Evolutionary conservation across 2,113 vertebrate species (phyloP), one percentile per base, ranked within the genome.

Genomic region (Chaetorhynchus papuensis): DNA sequence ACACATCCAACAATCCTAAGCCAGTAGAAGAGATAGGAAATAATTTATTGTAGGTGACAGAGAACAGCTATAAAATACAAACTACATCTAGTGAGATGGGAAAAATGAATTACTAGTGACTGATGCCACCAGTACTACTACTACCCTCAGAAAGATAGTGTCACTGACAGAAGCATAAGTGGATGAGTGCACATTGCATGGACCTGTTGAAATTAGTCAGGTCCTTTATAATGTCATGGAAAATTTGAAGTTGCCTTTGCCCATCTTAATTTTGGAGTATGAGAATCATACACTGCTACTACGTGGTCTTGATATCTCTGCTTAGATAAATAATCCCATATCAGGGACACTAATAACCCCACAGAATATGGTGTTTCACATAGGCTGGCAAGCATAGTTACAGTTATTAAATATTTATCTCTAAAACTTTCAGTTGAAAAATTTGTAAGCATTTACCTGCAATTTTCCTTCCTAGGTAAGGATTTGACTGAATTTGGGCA

Each of bases 11-110:
- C 75, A 86, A 39, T 79, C 18, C n/a, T 39, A 74, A 93, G n/a
- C 66, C 93, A 92, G 69, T 70, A 82, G 47, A 4, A 77, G 15
- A 91, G 50, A 56, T 88, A 78, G 47, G 56, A 88, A 94, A 94
- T 86, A 96, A 94, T 90, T 93, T 88, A 96, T 95, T 96, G 53
- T 80, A 53, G 49, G 53, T 96, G 95, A 96, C 72, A 95, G 81
- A 63, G 76, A 94, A 95, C 87, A 95, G 57, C 71, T 93, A 85
- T 96, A 91, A 96, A 94, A 89, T 76, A 81, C 37, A 74, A 94
- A 41, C 27, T 70, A 66, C 9, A 2, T 91, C 69, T 78, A 74
- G 27, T 41, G 69, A 76, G 22, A 87, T 47, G 35, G 19, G 42
- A 35, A 93, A 92, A 94, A 93, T 65, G 1, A 86, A 69, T 96